These are phyloP conservation scores for Agrilus mali DNA, from an alignment of 2,888 invertebrate genomes.

Conservation along the genomic window DNA sequence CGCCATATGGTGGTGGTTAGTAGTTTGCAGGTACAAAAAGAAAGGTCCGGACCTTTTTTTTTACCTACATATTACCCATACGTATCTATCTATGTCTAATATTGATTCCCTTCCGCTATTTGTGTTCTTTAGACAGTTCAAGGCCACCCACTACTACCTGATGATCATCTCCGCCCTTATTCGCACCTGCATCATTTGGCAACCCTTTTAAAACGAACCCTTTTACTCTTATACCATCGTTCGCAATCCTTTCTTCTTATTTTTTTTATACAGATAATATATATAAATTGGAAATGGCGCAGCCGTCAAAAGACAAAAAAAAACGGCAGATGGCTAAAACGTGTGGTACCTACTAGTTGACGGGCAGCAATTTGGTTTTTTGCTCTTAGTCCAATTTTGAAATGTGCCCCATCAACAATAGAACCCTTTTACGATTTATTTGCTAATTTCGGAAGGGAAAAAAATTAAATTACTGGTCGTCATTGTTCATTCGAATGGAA, in stretches of 20 bases:
- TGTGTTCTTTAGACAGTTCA: constrained; percentile 14
- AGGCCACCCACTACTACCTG: constrained; percentile 12
- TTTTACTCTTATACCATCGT: constrained; percentile 9
- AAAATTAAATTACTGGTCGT: constrained; percentile 1
- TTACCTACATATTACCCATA: too few species aligned
- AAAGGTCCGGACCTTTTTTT: neutral
- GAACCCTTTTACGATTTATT: constrained; percentile 11
- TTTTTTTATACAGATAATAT: constrained; percentile 4
- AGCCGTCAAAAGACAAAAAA: constrained; percentile 12
- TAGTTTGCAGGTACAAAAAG: neutral
- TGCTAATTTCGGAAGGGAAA: constrained; percentile 6
- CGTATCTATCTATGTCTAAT: neutral
- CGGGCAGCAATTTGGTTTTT: constrained; percentile 9
- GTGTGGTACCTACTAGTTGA: constrained; percentile 7
- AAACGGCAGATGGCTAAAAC: constrained; percentile 15
- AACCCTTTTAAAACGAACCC: constrained; percentile 11
- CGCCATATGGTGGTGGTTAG: neutral
- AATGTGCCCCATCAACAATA: constrained; percentile 6
- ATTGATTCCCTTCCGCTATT: neutral
- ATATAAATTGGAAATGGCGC: constrained; percentile 4
- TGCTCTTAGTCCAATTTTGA: constrained; percentile 3
- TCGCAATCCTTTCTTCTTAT: constrained; percentile 10
- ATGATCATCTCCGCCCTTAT: constrained; percentile 17
- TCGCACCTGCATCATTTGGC: constrained; percentile 22
- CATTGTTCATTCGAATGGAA: constrained; percentile 5